phyloP scores from a whole-genome alignment of 1,140 invertebrate genomes.

The Drosophila nasuta region DNA sequence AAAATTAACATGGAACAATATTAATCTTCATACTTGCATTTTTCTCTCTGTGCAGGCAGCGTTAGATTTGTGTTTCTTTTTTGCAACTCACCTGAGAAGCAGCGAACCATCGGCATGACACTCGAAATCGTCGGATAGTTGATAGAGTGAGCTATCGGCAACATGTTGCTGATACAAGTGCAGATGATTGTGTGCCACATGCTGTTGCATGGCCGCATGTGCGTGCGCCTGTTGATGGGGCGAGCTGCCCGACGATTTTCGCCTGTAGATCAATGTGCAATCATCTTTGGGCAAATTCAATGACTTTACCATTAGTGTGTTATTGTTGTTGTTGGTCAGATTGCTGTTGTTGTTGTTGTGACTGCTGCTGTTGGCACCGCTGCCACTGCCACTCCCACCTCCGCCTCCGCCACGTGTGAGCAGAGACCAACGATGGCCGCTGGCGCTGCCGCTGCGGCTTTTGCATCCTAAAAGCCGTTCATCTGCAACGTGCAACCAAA shows the following conservation, averaged over 20 bases:
- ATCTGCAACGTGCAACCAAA: constrained; percentile 46
- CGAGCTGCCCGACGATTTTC: constrained; percentile 87
- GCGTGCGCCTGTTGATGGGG: constrained; percentile 70
- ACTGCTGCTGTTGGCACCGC: constrained; percentile 4
- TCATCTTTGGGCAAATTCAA: constrained; percentile 85
- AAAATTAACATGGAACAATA: too few species aligned
- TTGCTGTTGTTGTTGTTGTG: constrained; percentile 72
- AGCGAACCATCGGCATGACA: constrained; percentile 80
- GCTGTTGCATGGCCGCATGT: constrained; percentile 52
- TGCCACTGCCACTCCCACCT: neutral
- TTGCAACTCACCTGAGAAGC: constrained; percentile 65
- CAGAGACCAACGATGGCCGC: constrained; percentile 77
- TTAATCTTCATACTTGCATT: too few species aligned
- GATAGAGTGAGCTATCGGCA: constrained; percentile 65
- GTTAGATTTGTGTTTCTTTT: neutral
- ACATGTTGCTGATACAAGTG: constrained; percentile 54
- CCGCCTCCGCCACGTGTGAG: constrained; percentile 54
- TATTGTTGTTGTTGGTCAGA: constrained; percentile 72
- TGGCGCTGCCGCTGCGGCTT: constrained; percentile 75
- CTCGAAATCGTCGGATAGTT: constrained; percentile 77
- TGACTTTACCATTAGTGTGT: constrained; percentile 79
- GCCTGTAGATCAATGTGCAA: constrained; percentile 85
- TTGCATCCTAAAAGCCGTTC: constrained; percentile 70
- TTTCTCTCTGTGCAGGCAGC: too few species aligned
- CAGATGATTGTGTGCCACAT: constrained; percentile 53